Evolutionary conservation across 30 jellyfish, hydroid and myxozoan genomes (phyloP).

Genomic region (Chironex yamaguchii): DNA sequence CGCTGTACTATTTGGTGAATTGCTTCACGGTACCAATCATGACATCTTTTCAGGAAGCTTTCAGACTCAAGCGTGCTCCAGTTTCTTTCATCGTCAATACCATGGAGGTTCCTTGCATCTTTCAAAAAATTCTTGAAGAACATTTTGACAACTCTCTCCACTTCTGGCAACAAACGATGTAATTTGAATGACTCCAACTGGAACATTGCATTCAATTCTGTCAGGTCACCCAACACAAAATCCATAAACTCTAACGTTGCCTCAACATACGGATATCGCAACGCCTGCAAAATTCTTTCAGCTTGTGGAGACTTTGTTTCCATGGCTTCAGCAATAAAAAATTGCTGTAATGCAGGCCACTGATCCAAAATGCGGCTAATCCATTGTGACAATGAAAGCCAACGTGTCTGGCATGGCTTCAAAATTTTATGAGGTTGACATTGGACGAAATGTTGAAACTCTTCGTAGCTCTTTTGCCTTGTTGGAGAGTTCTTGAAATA

Average conservation of each 20-base stretch:
- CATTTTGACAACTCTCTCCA: neutral
- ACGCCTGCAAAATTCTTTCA: conserved; percentile 6
- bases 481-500: conserved; percentile 32
- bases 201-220: conserved; percentile 23
- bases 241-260: conserved; percentile 41
- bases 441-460: conserved; percentile 33
- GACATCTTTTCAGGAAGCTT: conserved; percentile 6
- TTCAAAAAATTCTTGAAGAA: neutral
- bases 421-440: conserved; percentile 26
- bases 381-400: neutral
- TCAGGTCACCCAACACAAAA: conserved; percentile 41
- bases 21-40: neutral
- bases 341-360: conserved; percentile 55
- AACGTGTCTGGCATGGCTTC: conserved; percentile 37
- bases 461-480: conserved; percentile 8
- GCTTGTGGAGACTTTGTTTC: conserved; percentile 45
- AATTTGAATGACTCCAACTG: conserved; percentile 32
- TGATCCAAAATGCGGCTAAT: conserved; percentile 50
- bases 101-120: neutral
- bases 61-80: neutral
- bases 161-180: conserved; percentile 11
- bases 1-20: neutral
- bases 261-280: conserved; percentile 31
- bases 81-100: neutral
- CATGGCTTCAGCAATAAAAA: conserved; percentile 19